A percentile compares a stretch with the other conserved stretches of the same genome.
Conservation (phyloP, 2,797 vertebrate species). For the Pteropus rufus region DNA sequence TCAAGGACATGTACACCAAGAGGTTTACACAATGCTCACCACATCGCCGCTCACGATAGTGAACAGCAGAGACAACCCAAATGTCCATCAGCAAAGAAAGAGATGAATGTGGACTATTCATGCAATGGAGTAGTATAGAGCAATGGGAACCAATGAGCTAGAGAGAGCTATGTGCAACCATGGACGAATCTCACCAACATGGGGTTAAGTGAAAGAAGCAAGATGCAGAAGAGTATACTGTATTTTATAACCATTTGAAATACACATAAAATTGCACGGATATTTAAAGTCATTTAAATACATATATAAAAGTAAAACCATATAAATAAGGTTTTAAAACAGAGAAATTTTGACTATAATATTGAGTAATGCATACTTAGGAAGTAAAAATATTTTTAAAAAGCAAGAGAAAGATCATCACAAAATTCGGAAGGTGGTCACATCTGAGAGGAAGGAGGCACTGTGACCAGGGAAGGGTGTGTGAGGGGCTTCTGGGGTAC, state of each 20-base stretch:
- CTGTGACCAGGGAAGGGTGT: accelerated
- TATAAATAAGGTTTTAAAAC: neutral
- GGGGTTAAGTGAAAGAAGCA: accelerated
- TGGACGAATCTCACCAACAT: accelerated
- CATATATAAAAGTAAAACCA: neutral
- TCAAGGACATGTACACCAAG: neutral
- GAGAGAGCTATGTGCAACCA: accelerated
- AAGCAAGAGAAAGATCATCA: neutral
- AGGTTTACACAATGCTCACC: neutral
- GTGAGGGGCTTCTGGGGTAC: accelerated
- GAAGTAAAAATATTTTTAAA: conserved; percentile 9
- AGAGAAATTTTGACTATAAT: neutral
- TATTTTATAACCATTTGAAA: neutral
- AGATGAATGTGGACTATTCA: neutral
- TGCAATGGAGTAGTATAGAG: accelerated
- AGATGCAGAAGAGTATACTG: neutral
- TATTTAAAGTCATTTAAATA: neutral
- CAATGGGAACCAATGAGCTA: neutral
- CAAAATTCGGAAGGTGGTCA: neutral
- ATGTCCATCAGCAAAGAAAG: neutral
- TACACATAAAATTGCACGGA: accelerated
- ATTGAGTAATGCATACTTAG: neutral
- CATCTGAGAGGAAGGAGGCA: neutral
- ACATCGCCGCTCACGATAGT: accelerated
- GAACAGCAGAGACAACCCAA: neutral